Evolutionary conservation across 1,140 invertebrate genomes (phyloP).

Genomic region (Drosophila busckii): DNA sequence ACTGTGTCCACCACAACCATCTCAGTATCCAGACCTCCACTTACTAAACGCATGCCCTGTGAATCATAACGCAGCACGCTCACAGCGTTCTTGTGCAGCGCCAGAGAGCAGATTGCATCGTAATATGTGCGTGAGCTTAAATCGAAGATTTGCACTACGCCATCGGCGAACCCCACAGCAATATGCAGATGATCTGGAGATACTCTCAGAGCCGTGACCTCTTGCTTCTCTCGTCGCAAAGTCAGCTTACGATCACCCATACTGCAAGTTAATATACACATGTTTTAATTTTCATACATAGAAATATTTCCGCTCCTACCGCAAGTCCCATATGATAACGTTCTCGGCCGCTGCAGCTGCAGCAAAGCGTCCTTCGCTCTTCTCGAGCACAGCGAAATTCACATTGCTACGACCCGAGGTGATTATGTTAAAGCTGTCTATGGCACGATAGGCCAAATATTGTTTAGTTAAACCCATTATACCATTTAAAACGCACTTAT

Average conservation of each 20-base stretch:
- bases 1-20: slow-evolving; percentile 97
- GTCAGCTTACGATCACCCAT: slow-evolving; percentile 91
- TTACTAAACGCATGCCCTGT: slow-evolving; percentile 63
- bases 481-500: slow-evolving; percentile 25
- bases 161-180: slow-evolving; percentile 95
- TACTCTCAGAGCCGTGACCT: slow-evolving; percentile 86
- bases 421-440: slow-evolving; percentile 92
- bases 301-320: slow-evolving; percentile 31
- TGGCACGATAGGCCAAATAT: slow-evolving; percentile 92
- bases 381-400: slow-evolving; percentile 87
- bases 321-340: slow-evolving; percentile 95
- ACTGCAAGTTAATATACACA: slow-evolving; percentile 60
- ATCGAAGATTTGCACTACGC: slow-evolving; percentile 91
- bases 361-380: slow-evolving; percentile 88
- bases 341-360: slow-evolving; percentile 95
- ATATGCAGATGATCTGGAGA: slow-evolving; percentile 87
- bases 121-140: slow-evolving; percentile 82
- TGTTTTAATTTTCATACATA: neutral
- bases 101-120: slow-evolving; percentile 85
- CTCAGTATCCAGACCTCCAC: slow-evolving; percentile 87
- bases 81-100: slow-evolving; percentile 93
- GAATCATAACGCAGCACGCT: slow-evolving; percentile 89
- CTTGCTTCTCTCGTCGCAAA: slow-evolving; percentile 87
- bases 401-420: slow-evolving; percentile 88
- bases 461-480: slow-evolving; percentile 97